Base-by-base conservation (phyloP, 2,113 vertebrate species). In the Scomber japonicus region DNA sequence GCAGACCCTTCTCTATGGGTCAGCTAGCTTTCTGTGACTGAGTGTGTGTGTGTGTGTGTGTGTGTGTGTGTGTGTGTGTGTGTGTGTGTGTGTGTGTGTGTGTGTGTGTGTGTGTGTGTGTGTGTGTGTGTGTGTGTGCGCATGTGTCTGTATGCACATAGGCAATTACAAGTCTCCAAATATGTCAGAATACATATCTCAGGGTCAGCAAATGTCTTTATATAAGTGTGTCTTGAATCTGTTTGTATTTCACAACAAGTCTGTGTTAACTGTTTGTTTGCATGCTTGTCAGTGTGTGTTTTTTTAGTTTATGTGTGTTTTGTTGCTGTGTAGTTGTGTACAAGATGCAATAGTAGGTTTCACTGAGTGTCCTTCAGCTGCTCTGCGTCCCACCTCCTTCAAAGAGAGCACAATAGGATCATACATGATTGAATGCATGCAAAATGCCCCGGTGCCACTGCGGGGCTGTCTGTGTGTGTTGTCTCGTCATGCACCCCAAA, bases 381-480 rank as follows among this genome's bases (percentile, higher is more conserved):
- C 60, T 75, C 61, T 3, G 54, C 30, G 10, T 31, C 51, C 56
- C 35, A 27, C 24, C 24, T 27, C 53, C 27, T 56, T 51, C 44
- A 66, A 70, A 76, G 57, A 11, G 1, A 56, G 19, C 66, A 56
- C 68, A 73, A 90, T 81, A 69, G 78, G 70, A 90, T 87, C 81
- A 84, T 84, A 84, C 73, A 71, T 84, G 86, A 82, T 46, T 77
- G 74, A 71, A 75, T 65, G 71, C 71, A 83, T 85, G 84, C 50
- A 76, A 67, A 83, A 74, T 64, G 78, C 85, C 75, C 30, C 14
- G 4, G 63, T 55, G 45, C 45, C 61, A 61, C 17, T 15, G 30
- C 75, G 78, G 82, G 82, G 35, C 75, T 80, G 81, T 84, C 81
- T 53, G 65, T 81, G 5, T 16, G 63, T 65, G 77, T 78, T 83